These are phyloP conservation scores for Podargus strigoides DNA, from an alignment of 2,797 vertebrate genomes.

Conservation along the genomic window DNA sequence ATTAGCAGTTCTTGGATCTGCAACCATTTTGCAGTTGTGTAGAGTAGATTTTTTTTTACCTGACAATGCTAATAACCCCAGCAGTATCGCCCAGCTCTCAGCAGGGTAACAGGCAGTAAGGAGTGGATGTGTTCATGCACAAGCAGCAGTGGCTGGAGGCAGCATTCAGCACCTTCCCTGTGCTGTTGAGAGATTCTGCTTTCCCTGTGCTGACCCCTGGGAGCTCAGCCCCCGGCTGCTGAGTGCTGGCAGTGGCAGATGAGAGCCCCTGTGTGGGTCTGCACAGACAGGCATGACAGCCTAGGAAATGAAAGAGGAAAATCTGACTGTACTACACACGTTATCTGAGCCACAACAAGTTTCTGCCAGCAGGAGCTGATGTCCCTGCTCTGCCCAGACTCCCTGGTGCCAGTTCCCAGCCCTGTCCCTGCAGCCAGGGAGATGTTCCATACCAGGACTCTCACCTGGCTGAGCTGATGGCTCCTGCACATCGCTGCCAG, in stretches of 20 bases:
- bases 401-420: not conserved
- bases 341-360: not conserved
- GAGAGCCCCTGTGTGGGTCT: not conserved
- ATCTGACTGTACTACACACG: accelerated
- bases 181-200: not conserved
- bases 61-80: not conserved
- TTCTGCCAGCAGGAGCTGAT: not conserved
- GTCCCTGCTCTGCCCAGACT: not conserved
- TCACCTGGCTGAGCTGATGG: not conserved
- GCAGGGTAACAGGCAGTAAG: not conserved
- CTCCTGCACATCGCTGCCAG: not conserved
- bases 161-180: not conserved
- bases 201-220: not conserved
- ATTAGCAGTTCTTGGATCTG: not conserved
- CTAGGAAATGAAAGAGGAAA: not conserved
- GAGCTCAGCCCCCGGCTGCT: not conserved
- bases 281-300: not conserved
- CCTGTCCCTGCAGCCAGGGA: accelerated
- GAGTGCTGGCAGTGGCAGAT: not conserved
- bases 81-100: not conserved
- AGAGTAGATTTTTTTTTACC: not conserved
- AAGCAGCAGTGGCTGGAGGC: not conserved
- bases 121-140: not conserved
- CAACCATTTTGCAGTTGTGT: not conserved
- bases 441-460: not conserved